Evolutionary conservation across 2,113 vertebrate species (phyloP).

Genomic region (Regulus satrapa): DNA sequence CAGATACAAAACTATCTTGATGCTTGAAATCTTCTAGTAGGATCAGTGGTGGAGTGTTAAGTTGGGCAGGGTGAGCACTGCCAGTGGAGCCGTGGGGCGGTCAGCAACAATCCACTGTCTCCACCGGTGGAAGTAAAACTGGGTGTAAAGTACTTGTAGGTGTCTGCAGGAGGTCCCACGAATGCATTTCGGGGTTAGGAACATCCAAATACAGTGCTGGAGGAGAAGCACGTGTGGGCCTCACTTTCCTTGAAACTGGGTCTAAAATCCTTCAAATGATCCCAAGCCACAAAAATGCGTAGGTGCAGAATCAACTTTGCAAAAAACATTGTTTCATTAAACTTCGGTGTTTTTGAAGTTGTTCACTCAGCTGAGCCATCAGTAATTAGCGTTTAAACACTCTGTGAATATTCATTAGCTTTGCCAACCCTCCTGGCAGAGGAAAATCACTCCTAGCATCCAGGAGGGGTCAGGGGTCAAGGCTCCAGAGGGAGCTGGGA

Average conservation of each 20-base stretch:
- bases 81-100: background rate
- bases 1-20: background rate
- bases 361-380: background rate
- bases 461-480: background rate
- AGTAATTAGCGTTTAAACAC: background rate
- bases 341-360: background rate
- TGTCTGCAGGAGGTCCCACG: background rate
- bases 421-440: background rate
- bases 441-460: background rate
- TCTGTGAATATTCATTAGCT: background rate
- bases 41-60: too few species aligned
- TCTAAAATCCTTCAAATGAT: background rate
- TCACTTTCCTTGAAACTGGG: background rate
- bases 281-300: background rate
- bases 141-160: background rate
- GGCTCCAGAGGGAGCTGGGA: accelerated
- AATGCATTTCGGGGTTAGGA: background rate
- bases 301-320: accelerated
- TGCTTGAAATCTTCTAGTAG: background rate
- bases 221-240: background rate
- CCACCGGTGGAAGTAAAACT: background rate
- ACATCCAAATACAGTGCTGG: background rate
- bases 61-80: background rate
- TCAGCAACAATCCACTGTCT: background rate
- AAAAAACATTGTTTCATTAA: background rate